These are phyloP conservation scores for Omphaloscelis lunosa DNA, from an alignment of 2,888 invertebrate species.

Conservation along the genomic window DNA sequence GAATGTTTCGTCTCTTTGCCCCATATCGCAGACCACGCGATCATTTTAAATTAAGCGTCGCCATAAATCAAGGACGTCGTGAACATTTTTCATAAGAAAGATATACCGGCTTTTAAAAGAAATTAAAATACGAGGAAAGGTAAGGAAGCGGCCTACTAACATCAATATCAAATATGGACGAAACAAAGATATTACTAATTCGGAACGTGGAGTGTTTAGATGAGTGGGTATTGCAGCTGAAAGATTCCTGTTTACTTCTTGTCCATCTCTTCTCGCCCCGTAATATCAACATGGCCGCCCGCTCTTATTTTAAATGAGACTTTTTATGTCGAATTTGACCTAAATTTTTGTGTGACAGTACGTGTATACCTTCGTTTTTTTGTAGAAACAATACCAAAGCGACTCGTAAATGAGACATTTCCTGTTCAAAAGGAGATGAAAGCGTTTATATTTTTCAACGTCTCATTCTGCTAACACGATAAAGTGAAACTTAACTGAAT, in stretches of 20 bases:
- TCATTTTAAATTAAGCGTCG: slow-evolving; percentile 68
- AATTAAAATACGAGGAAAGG: slow-evolving; percentile 65
- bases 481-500: slow-evolving; percentile 30
- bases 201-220: slow-evolving; percentile 63
- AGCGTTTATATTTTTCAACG: slow-evolving; percentile 78
- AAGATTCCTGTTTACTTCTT: slow-evolving; percentile 44
- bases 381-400: slow-evolving; percentile 66
- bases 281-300: slow-evolving; percentile 29
- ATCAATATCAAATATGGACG: slow-evolving; percentile 70
- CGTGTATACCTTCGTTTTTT: slow-evolving; percentile 43
- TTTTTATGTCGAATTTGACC: slow-evolving; percentile 41
- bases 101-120: slow-evolving; percentile 60
- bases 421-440: slow-evolving; percentile 80
- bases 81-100: slow-evolving; percentile 70
- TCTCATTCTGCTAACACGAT: slow-evolving; percentile 60
- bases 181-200: slow-evolving; percentile 77
- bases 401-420: slow-evolving; percentile 79
- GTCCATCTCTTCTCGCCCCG: slow-evolving; percentile 22
- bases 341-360: slow-evolving; percentile 51
- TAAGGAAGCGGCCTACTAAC: slow-evolving; percentile 70
- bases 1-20: slow-evolving; percentile 60
- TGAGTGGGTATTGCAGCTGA: slow-evolving; percentile 35
- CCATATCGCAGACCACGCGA: slow-evolving; percentile 63
- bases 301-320: slow-evolving; percentile 43
- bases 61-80: slow-evolving; percentile 81